Percentiles rank a stretch among this genome's conserved stretches.
Evolutionary conservation across 2,797 vertebrate genomes (phyloP).

Genomic region (Falco naumanni): DNA sequence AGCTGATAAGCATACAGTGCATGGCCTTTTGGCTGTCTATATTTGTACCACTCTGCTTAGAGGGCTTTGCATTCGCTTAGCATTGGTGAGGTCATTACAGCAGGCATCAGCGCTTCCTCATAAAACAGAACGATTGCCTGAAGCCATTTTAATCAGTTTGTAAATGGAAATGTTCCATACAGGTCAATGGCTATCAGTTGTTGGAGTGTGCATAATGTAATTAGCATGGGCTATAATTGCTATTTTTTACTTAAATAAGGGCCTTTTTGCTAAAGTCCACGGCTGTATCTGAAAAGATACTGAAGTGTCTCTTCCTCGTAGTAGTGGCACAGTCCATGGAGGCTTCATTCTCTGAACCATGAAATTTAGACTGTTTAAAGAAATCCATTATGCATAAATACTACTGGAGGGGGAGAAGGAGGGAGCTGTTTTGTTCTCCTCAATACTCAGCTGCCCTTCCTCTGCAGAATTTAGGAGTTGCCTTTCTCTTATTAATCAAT

Average conservation of each 20-base stretch:
- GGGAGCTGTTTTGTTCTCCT: neutral
- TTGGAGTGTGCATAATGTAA: conserved; percentile 31
- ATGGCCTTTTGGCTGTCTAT: conserved; percentile 48
- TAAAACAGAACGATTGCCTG: neutral
- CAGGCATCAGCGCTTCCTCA: neutral
- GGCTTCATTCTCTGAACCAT: neutral
- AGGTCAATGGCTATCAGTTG: conserved; percentile 56
- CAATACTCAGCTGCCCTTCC: neutral
- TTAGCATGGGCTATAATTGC: conserved; percentile 15
- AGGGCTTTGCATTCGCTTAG: neutral
- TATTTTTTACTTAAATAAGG: conserved; percentile 4
- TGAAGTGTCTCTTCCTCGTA: neutral
- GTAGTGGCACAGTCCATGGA: neutral
- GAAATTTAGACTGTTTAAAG: neutral
- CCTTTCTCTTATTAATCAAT: neutral
- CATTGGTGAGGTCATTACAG: conserved; percentile 25
- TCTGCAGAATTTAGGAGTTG: neutral
- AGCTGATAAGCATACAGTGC: conserved; percentile 21
- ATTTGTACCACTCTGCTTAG: conserved; percentile 39
- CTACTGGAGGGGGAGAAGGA: neutral
- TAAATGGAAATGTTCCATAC: conserved; percentile 59
- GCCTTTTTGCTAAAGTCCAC: neutral
- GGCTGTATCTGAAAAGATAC: neutral
- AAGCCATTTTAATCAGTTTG: conserved; percentile 29
- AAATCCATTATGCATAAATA: neutral